phyloP scores from a whole-genome alignment of 2,797 vertebrate genomes.

The Rhinoraja longicauda region DNA sequence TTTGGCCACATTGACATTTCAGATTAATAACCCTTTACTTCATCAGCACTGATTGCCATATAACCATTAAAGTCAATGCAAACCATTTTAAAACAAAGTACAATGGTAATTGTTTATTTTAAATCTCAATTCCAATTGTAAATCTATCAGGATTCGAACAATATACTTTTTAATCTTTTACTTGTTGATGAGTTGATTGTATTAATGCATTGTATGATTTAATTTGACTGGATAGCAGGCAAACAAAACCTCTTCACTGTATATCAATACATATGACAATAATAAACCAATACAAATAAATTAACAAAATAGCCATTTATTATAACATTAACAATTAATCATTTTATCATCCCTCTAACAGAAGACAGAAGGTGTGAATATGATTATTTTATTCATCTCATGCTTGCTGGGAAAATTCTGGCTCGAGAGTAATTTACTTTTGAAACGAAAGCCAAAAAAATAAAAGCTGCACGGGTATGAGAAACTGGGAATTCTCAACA shows the following conservation, averaged over 20 bases:
- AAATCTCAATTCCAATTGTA: no score
- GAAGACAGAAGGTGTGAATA: not conserved
- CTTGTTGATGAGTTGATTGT: no score
- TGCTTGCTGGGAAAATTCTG: not conserved
- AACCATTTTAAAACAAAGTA: not conserved
- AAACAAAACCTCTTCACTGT: no score
- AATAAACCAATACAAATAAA: not conserved
- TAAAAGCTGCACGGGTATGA: not conserved
- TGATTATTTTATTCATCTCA: not conserved
- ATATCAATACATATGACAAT: no score
- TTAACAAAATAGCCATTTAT: not conserved
- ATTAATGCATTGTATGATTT: no score
- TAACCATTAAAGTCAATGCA: not conserved
- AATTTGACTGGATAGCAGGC: no score
- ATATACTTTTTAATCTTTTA: no score
- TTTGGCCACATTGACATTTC: no score
- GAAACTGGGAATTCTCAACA: not conserved
- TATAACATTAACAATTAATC: not conserved
- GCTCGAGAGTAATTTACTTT: not conserved
- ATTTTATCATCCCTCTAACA: not conserved
- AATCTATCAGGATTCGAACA: no score
- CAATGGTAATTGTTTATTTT: not conserved
- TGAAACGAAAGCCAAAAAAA: not conserved
- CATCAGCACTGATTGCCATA: not conserved
- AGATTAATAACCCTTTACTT: no score